phyloP scores from a whole-genome alignment of 1,140 invertebrate genomes.

The Catajapyx aquilonaris region DNA sequence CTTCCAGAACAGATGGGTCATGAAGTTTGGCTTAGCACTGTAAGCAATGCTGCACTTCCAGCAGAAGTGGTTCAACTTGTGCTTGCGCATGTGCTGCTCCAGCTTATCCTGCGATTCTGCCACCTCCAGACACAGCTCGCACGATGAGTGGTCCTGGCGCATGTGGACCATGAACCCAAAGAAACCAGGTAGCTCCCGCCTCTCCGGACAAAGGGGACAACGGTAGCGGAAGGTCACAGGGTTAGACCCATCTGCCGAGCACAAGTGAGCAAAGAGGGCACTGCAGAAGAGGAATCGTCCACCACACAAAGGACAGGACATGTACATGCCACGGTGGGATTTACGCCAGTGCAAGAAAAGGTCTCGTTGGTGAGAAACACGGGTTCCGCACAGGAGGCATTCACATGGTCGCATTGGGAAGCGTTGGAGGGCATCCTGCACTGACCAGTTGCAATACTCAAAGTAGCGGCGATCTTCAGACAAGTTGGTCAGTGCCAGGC shows the following conservation, averaged over 20 bases:
- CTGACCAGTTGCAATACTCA: no score
- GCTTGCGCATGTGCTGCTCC: constrained; percentile 70
- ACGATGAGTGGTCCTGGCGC: constrained; percentile 54
- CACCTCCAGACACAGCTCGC: constrained; percentile 62
- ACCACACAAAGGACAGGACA: background rate
- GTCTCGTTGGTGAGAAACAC: background rate
- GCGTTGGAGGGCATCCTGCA: background rate
- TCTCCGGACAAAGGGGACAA: background rate
- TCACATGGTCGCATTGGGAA: background rate
- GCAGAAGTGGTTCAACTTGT: constrained; percentile 63
- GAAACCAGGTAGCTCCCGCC: background rate
- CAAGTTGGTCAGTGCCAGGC: no score
- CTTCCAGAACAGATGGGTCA: constrained; percentile 74
- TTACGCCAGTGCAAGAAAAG: background rate
- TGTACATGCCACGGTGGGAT: background rate
- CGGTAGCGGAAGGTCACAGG: background rate
- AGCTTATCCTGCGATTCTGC: constrained; percentile 51
- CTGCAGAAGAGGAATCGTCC: background rate
- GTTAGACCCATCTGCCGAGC: background rate
- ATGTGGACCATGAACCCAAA: constrained; percentile 70
- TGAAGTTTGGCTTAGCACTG: constrained; percentile 63
- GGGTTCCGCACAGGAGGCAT: background rate
- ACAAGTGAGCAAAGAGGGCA: background rate
- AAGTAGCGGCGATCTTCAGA: no score
- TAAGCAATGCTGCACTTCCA: constrained; percentile 67